Evolutionary conservation across 30 jellyfish, hydroid and myxozoan species (phyloP).

Genomic region (Sanderia malayensis): DNA sequence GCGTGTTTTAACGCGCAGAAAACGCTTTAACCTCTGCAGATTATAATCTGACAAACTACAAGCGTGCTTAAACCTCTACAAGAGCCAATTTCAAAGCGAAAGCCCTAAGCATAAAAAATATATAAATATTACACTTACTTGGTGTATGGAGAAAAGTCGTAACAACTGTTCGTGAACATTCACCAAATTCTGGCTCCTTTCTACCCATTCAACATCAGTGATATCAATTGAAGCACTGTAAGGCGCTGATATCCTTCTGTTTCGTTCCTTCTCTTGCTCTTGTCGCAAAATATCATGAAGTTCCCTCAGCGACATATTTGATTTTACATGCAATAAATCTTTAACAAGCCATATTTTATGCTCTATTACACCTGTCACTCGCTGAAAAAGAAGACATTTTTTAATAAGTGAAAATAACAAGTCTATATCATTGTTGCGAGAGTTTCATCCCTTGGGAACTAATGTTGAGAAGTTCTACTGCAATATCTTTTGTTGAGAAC

Average conservation of each 20-base stretch:
- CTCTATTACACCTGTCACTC: slow-evolving; percentile 32
- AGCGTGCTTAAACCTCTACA: too few relatives aligned
- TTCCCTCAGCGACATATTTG: slow-evolving; percentile 23
- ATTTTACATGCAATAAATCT: neutral
- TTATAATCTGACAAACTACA: too few relatives aligned
- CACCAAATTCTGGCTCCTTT: slow-evolving; percentile 32
- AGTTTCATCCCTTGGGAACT: too few relatives aligned
- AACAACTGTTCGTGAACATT: slow-evolving; percentile 50
- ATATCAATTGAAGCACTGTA: slow-evolving; percentile 27
- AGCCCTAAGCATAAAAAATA: too few relatives aligned
- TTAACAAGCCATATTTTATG: slow-evolving; percentile 38
- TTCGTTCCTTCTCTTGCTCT: slow-evolving; percentile 39
- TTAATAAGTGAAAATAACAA: too few relatives aligned
- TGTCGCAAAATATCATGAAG: neutral
- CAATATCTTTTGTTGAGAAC: too few relatives aligned
- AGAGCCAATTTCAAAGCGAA: too few relatives aligned
- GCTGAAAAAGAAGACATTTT: slow-evolving; percentile 37
- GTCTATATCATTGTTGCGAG: too few relatives aligned
- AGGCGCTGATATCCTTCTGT: slow-evolving; percentile 49
- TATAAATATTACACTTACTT: too few relatives aligned
- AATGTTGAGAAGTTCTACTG: too few relatives aligned
- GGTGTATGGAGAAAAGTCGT: slow-evolving; percentile 32
- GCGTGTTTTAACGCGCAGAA: too few relatives aligned
- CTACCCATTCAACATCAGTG: slow-evolving; percentile 28
- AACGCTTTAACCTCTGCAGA: too few relatives aligned